Conservation (phyloP, 2,888 invertebrate genomes). For the Minunthozetes semirufus region DNA sequence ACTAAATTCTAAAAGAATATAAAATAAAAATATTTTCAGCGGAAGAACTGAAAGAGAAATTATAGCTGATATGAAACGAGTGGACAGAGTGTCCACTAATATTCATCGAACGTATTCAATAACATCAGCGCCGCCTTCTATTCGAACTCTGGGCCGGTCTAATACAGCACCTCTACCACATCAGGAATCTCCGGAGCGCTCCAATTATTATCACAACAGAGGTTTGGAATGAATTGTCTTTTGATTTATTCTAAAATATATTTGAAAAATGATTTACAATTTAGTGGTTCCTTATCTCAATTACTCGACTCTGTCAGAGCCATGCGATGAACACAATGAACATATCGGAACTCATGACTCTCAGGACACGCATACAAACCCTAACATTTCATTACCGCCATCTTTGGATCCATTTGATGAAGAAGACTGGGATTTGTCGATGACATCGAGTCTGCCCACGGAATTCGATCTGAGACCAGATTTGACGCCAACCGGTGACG, state of each 20-base stretch:
- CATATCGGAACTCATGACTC: background rate
- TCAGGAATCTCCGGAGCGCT: constrained; percentile 36
- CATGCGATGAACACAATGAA: constrained; percentile 12
- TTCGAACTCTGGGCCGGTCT: constrained; percentile 37
- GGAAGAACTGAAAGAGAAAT: constrained; percentile 88
- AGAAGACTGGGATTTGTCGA: constrained; percentile 89
- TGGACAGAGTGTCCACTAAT: constrained; percentile 39
- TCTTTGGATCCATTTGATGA: constrained; percentile 99
- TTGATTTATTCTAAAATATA: background rate
- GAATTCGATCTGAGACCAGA: constrained; percentile 38
- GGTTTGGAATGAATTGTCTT: constrained; percentile 18
- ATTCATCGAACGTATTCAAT: constrained; percentile 37
- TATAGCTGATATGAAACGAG: constrained; percentile 59
- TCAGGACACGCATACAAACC: background rate
- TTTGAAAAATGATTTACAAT: background rate
- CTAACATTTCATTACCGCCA: constrained; percentile 47
- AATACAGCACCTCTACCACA: constrained; percentile 36
- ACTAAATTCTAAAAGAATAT: too few species aligned
- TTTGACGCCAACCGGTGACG: constrained; percentile 37
- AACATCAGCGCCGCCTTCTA: constrained; percentile 32
- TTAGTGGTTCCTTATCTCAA: constrained; percentile 35
- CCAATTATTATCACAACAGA: constrained; percentile 22
- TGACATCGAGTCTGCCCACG: constrained; percentile 34
- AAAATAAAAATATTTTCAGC: too few species aligned
- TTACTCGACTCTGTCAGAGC: constrained; percentile 36